Base-by-base conservation (phyloP, 2,113 vertebrate genomes). In the Notarius quadriscutis region DNA sequence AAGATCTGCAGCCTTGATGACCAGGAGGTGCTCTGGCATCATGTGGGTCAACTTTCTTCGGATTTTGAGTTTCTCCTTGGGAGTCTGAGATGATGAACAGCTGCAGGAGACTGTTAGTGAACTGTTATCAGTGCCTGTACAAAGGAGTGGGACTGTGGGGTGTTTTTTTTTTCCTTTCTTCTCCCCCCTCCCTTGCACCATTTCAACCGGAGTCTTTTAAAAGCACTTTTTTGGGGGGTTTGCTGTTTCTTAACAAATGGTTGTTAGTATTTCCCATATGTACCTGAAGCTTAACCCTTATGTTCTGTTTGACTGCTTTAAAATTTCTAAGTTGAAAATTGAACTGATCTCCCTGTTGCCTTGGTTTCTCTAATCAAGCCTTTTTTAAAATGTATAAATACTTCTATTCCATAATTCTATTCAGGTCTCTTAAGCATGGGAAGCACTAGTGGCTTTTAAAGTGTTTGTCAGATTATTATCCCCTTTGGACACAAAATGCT, bases 71-170 rank as follows among this genome's bases (percentile, higher is more conserved):
- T 71, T 69, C 48, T 25, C 11, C n/a, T 69, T 18, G 34, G 11
- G 60, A 25, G n/a, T 27, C 75, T 25, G 14, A 27, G 20, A 51
- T 69, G 51, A 53, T 7, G 17, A 12, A 80, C 57, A 62, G 62
- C 60, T 41, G 62, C 84, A 80, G 60, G 55, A 86, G 86, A 27
- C 27, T 53, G 41, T 58, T 58, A 74, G n/a, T 22, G 14, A 71
- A 77, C 60, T 63, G 48, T 80, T 82, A 71, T 72, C 84, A 87
- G 86, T 88, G 80, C 83, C 87, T 88, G 79, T 80, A 79, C 77
- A 63, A 81, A 71, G 71, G 58, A 77, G 51, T 71, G 50, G 86
- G 81, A 84, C 83, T 71, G 53, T 84, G 53, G 57, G 27, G 63
- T 34, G 58, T 57, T 60, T 84, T 74, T 51, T 27, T 48, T 81